Evolutionary conservation across 2,888 invertebrate species (phyloP), one percentile per base, ranked within the genome.

Genomic region (Drosophila kanekoi): DNA sequence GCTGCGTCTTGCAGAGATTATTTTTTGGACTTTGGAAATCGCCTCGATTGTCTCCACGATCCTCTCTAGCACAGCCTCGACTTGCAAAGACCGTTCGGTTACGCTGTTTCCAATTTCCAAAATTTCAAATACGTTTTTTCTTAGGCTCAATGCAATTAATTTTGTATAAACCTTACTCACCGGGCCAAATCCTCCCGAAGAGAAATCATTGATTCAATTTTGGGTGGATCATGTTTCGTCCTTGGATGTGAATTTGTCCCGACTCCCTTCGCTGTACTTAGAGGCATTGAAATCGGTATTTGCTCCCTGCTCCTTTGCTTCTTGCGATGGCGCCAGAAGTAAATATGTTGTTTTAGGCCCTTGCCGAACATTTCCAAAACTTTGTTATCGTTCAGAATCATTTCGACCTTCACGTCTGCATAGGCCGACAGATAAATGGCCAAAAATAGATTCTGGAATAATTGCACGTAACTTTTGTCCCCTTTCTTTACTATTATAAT

Each of bases 381-480:
- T 3, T 44, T 4, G 1, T n/a, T 14, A 33, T 73, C 76, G 0
- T 28, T 23, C 3, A 70, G 13, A 9, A 35, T n/a, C 16, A 37
- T 1, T 2, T 35, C 37, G 18, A 23, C 37, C 28, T 63, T 61
- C 3, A 53, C 43, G 13, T 59, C 47, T 0, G 47, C 8, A 28
- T 63, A 56, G 14, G 38, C 10, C 3, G 43, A 11, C 38, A 73
- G n/a, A 11, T 56, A 47, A n/a, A 73, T 59, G 4, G 70, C 76
- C 14, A 63, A 38, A 59, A 75, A 70, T 0, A 73, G 10, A 20
- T 63, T 59, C 72, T 73, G 4, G 13, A 16, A 23, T 6, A 8
- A 13, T 4, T 1, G 1, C 0, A 0, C 6, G 23, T 23, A 1
- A 20, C 4, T 20, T 20, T 20, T 5, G 0, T n/a, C n/a, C n/a